phyloP scores from a whole-genome alignment of 2,113 vertebrate species.

The Hystrix cristata region DNA sequence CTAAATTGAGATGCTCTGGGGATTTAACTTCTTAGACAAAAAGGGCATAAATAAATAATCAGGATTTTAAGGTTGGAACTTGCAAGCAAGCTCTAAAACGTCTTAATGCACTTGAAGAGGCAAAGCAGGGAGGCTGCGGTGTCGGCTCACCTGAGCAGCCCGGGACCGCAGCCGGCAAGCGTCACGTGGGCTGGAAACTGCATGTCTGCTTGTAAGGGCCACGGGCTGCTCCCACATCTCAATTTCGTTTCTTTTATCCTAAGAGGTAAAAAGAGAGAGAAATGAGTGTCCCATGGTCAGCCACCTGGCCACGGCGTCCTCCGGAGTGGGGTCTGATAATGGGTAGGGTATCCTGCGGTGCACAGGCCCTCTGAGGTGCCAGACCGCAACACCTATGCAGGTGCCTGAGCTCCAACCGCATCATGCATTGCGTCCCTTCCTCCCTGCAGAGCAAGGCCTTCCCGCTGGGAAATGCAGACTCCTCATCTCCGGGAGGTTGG shows the following conservation, averaged over 20 bases:
- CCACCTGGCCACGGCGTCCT: not conserved
- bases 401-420: not conserved
- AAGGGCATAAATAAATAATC: constrained; percentile 92
- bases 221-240: not conserved
- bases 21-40: constrained; percentile 92
- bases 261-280: constrained; percentile 40
- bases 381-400: not conserved
- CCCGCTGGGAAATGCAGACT: not conserved
- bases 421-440: not conserved
- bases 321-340: not conserved
- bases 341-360: not conserved
- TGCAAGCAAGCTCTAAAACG: constrained; percentile 84
- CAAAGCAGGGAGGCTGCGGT: constrained; percentile 66
- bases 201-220: constrained; percentile 38
- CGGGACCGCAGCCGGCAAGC: not conserved
- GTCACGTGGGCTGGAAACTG: not conserved
- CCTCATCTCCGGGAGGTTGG: no score
- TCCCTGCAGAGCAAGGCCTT: not conserved
- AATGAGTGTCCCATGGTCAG: constrained; percentile 23
- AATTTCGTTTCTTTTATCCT: constrained; percentile 70
- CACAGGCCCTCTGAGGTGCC: not conserved
- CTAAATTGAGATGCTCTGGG: constrained; percentile 92
- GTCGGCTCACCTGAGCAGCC: constrained; percentile 72
- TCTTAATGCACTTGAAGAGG: constrained; percentile 84
- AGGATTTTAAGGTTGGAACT: constrained; percentile 85